phyloP scores from a whole-genome alignment of 2,797 vertebrate species.

The Ispidina picta region DNA sequence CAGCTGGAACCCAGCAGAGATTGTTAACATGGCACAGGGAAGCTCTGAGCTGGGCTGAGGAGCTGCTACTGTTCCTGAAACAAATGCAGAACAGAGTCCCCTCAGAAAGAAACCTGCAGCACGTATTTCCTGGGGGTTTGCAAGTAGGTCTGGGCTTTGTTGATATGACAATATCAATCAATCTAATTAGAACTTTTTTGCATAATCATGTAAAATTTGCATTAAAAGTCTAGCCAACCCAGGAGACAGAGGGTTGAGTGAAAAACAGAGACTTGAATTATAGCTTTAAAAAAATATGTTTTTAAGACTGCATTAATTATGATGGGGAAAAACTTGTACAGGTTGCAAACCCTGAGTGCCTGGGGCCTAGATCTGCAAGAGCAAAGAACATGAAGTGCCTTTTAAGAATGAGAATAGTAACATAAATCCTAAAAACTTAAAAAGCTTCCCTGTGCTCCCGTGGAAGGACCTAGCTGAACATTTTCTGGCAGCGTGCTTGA shows the following conservation, averaged over 20 bases:
- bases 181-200: conserved; percentile 52
- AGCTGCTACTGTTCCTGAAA: not conserved
- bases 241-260: not conserved
- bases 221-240: not conserved
- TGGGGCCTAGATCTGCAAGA: not conserved
- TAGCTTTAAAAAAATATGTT: not conserved
- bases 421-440: not conserved
- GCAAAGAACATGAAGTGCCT: not conserved
- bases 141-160: not conserved
- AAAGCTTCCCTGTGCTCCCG: not conserved
- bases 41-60: not conserved
- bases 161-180: conserved; percentile 44
- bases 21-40: not conserved
- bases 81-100: not conserved
- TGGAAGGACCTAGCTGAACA: not conserved
- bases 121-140: not conserved
- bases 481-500: not conserved
- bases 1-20: not conserved
- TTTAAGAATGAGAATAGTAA: not conserved
- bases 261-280: not conserved
- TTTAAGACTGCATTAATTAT: not conserved
- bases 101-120: not conserved
- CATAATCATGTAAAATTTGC: conserved; percentile 49
- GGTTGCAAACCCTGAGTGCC: not conserved
- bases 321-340: not conserved